These are phyloP conservation scores for Anastatus disparis DNA, from an alignment of 1,140 invertebrate genomes.

Conservation along the genomic window DNA sequence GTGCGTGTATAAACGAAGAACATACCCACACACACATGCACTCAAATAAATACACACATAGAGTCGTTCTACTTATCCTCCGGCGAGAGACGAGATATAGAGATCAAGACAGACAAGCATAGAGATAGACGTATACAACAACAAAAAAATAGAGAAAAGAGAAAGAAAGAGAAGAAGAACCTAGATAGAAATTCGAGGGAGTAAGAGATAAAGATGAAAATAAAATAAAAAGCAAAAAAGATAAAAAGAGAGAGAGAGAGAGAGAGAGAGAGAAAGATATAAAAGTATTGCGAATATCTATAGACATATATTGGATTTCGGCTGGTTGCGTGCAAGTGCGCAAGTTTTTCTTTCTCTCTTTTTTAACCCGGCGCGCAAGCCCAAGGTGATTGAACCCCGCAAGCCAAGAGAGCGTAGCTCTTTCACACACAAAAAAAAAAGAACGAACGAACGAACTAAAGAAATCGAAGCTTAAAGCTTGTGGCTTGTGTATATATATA, in stretches of 20 bases:
- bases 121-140: too few relatives aligned
- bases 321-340: slow-evolving; percentile 29
- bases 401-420: too few relatives aligned
- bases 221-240: background rate
- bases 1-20: too few relatives aligned
- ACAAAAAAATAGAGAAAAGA: slow-evolving; percentile 7
- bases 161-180: background rate
- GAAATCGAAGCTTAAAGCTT: slow-evolving; percentile 44
- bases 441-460: too few relatives aligned
- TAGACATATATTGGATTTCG: slow-evolving; percentile 24
- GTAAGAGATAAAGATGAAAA: slow-evolving; percentile 20
- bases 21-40: background rate
- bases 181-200: background rate
- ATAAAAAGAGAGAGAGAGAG: too few relatives aligned
- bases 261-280: slow-evolving; percentile 15
- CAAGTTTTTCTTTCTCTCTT: slow-evolving; percentile 42
- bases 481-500: background rate
- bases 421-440: too few relatives aligned
- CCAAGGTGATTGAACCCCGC: slow-evolving; percentile 45
- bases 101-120: slow-evolving; percentile 3
- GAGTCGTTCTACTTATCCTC: slow-evolving; percentile 5
- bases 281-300: slow-evolving; percentile 30
- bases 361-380: slow-evolving; percentile 38
- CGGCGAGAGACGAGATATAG: slow-evolving; percentile 3
- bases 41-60: too few relatives aligned